A percentile compares a stretch with the other conserved stretches of the same genome.
These are phyloP conservation scores for Cladopsammia gracilis DNA, from an alignment of 64 coral and sea anemone genomes.

Conservation along the genomic window DNA sequence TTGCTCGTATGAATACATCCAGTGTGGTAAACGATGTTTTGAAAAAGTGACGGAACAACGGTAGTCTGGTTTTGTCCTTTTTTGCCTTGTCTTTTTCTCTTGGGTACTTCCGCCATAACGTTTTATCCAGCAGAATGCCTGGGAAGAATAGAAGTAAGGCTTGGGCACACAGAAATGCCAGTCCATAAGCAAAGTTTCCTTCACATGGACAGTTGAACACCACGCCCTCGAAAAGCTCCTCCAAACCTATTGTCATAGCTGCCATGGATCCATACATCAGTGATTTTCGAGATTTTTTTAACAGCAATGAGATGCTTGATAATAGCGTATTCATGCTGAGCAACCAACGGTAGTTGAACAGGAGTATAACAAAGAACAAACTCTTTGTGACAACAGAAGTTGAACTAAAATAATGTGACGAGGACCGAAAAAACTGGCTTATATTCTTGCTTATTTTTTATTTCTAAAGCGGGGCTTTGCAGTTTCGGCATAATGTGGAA, in stretches of 20 bases:
- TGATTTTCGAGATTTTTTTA: background rate
- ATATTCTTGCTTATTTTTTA: no score
- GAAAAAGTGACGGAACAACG: background rate
- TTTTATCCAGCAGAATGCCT: constrained; percentile 2
- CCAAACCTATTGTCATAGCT: background rate
- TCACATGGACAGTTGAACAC: constrained; percentile 27
- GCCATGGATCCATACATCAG: background rate
- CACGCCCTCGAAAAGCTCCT: background rate
- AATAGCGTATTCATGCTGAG: background rate
- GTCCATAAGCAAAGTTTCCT: background rate
- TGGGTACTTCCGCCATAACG: background rate
- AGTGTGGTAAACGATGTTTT: background rate
- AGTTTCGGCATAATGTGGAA: no score
- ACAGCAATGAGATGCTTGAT: background rate
- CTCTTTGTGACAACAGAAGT: no score
- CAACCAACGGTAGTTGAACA: no score
- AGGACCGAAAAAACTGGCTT: no score
- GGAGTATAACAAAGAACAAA: no score
- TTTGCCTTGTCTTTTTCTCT: background rate
- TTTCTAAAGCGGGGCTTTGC: no score
- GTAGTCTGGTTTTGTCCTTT: background rate
- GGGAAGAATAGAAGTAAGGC: background rate
- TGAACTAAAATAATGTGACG: no score
- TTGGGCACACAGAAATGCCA: background rate
- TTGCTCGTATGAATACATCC: background rate